phyloP scores from a whole-genome alignment of 2,113 vertebrate species.

The Mustelus asterias region DNA sequence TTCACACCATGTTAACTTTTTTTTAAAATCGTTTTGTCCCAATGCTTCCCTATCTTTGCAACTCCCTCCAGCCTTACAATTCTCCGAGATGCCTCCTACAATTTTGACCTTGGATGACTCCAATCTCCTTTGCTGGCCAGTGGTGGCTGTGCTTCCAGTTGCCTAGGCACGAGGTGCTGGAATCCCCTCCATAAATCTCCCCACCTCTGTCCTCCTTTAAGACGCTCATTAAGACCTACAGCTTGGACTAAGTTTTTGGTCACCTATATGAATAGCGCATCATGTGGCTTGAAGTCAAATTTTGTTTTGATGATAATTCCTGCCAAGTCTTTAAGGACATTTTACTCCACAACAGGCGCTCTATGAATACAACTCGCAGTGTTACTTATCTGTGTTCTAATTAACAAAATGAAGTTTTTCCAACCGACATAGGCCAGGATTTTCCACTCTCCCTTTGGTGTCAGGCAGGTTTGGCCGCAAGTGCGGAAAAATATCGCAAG shows the following conservation, averaged over 20 bases:
- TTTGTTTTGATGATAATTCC: neutral
- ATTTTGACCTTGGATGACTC: neutral
- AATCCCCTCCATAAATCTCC: neutral
- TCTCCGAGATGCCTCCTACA: neutral
- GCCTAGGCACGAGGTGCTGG: neutral
- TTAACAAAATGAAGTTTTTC: neutral
- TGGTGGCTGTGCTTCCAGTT: no score
- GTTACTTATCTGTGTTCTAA: neutral
- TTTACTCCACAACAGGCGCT: neutral
- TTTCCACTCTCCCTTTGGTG: no score
- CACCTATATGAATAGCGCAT: neutral
- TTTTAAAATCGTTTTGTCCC: neutral
- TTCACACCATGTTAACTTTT: neutral
- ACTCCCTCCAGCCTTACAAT: neutral
- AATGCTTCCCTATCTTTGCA: neutral
- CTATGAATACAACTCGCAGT: neutral
- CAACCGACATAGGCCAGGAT: no score
- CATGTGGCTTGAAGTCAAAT: neutral
- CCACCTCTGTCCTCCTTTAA: neutral
- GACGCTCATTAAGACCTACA: neutral
- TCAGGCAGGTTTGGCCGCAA: no score
- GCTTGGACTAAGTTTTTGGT: neutral
- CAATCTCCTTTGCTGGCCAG: neutral
- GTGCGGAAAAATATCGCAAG: no score
- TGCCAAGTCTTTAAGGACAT: neutral